phyloP scores from a whole-genome alignment of 2,113 vertebrate species.

The Zapornia atra region DNA sequence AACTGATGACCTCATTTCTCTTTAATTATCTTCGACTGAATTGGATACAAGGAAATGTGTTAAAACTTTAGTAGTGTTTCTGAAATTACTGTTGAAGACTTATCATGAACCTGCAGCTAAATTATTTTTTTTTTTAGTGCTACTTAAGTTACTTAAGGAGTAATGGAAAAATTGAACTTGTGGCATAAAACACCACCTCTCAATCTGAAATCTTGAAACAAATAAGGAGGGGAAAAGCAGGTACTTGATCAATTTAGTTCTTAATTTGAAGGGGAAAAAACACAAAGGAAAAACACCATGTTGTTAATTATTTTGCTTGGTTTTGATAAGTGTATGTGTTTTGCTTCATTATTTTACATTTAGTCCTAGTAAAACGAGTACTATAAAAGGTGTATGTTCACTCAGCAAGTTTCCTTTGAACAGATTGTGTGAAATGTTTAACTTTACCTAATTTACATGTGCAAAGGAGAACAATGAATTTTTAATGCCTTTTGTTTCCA shows the following conservation, averaged over 20 bases:
- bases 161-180: background rate
- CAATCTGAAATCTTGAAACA: background rate
- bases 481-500: slow-evolving; percentile 3
- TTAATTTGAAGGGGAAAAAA: background rate
- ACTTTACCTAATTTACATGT: slow-evolving; percentile 6
- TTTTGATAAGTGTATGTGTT: background rate
- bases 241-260: background rate
- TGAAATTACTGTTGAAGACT: background rate
- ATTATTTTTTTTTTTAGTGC: background rate
- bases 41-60: background rate
- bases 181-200: background rate
- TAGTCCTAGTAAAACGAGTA: background rate
- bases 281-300: background rate
- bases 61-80: background rate
- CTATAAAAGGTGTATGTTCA: background rate
- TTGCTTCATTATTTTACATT: background rate
- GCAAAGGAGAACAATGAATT: background rate
- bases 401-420: slow-evolving; percentile 23
- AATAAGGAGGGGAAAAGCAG: background rate
- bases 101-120: background rate
- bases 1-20: background rate
- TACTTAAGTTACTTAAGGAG: background rate
- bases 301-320: background rate
- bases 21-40: background rate
- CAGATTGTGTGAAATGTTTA: slow-evolving; percentile 33